A percentile compares a stretch with the other conserved stretches of the same genome.
phyloP scores from a whole-genome alignment of 1,140 invertebrate species.

The Sinella curviseta region DNA sequence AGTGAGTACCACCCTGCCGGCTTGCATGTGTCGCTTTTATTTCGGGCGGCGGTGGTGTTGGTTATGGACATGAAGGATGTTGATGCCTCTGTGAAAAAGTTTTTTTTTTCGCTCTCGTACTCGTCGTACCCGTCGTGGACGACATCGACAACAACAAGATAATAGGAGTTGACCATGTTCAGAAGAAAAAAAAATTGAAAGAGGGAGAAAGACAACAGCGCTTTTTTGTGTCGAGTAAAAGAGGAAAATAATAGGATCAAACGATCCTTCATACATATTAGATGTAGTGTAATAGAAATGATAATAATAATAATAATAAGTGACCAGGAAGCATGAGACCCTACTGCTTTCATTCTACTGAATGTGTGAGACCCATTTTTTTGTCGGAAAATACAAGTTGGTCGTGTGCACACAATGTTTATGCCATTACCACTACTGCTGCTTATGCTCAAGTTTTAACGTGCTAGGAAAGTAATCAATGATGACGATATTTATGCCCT shows the following conservation, averaged over 20 bases:
- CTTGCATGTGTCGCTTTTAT: background rate
- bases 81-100: background rate
- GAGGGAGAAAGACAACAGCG: background rate
- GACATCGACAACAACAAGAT: conserved; percentile 22
- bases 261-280: background rate
- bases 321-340: background rate
- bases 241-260: conserved; percentile 20
- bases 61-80: background rate
- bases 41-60: background rate
- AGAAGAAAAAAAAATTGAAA: background rate
- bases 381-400: background rate
- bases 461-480: background rate
- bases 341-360: too few species aligned
- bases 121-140: background rate
- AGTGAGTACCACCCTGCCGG: conserved; percentile 10
- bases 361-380: background rate
- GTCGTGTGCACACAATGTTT: too few species aligned
- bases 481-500: too few species aligned
- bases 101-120: conserved; percentile 1
- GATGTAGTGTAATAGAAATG: background rate
- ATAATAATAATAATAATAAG: background rate
- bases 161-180: conserved; percentile 7
- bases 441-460: background rate
- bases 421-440: background rate
- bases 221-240: background rate